Percentiles rank a stretch among this genome's conserved stretches.
phyloP scores from a whole-genome alignment of 2,113 vertebrate genomes.

The Corydoras sp. region DNA sequence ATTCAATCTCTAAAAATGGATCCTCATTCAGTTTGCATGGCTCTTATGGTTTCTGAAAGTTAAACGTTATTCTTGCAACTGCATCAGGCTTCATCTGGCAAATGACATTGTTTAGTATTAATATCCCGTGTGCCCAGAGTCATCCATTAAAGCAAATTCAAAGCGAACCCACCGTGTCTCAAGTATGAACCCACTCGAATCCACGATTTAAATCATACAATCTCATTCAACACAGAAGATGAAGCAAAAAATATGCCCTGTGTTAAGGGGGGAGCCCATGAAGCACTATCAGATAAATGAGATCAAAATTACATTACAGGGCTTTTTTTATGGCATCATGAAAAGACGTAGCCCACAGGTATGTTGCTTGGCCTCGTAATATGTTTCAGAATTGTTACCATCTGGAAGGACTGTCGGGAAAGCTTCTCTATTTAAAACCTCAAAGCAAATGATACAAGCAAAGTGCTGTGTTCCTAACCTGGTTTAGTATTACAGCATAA shows the following conservation, averaged over 20 bases:
- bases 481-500: constrained; percentile 60
- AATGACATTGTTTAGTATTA: constrained; percentile 37
- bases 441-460: constrained; percentile 73
- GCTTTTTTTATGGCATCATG: constrained; percentile 68
- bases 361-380: constrained; percentile 74
- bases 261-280: constrained; percentile 58
- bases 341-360: constrained; percentile 71
- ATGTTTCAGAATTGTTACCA: constrained; percentile 74
- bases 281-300: constrained; percentile 71
- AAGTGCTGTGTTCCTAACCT: constrained; percentile 66
- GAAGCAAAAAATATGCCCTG: constrained; percentile 41
- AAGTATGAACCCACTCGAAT: constrained; percentile 35
- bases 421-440: constrained; percentile 71
- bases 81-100: constrained; percentile 34
- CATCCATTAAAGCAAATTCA: constrained; percentile 46
- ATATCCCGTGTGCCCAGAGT: constrained; percentile 39
- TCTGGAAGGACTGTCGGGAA: constrained; percentile 69
- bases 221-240: constrained; percentile 43
- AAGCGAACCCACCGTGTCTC: constrained; percentile 46
- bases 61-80: constrained; percentile 36
- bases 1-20: background rate
- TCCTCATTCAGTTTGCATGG: constrained; percentile 34
- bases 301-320: constrained; percentile 76
- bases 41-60: constrained; percentile 19
- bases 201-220: constrained; percentile 41